Evolutionary conservation across 2,113 vertebrate genomes (phyloP), one percentile per base, ranked within the genome.

Genomic region (Leptocoma aspasia): DNA sequence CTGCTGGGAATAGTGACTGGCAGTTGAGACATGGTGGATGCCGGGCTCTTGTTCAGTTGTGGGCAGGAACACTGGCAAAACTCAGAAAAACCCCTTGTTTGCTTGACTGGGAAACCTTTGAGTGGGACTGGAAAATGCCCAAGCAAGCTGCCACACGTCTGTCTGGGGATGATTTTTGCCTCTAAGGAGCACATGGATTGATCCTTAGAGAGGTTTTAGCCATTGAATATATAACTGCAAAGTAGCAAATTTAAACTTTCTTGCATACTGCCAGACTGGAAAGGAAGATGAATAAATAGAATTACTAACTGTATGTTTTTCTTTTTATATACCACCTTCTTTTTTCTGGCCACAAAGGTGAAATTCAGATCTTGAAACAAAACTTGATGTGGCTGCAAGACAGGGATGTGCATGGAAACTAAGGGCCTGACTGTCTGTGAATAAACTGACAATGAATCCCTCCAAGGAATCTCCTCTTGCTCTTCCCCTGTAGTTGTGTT

Each of bases 391-490:
- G 59, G 24, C 70, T 69, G 33, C 30, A 66, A 45, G 65, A 41
- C 20, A 31, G 31, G 45, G 11, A 22, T 69, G 39, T 59, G 35
- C 39, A 24, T 0, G 0, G 33, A 69, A 31, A 18, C 6, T 12
- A 24, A 16, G 52, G 21, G 39, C 56, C 27, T 50, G 5, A 41
- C 13, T 15, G 35, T 60, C 52, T 79, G 28, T 81, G 30, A 63
- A 31, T 76, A 31, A 70, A 47, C 18, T 59, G 39, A 26, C 22
- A 37, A 1, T 49, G 14, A 31, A 26, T 49, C 35, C 47, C n/a
- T 39, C 50, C 28, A n/a, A 72, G n/a, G 33, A 68, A 26, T 50
- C 68, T 66, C 27, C 24, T 68, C 57, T 45, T 45, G 21, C 22
- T 61, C 42, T 45, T 56, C 42, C 7, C 17, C 15, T 70, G n/a